phyloP scores from a whole-genome alignment of 35 echinoderm and acorn worm genomes.

The Eucidaris tribuloides region DNA sequence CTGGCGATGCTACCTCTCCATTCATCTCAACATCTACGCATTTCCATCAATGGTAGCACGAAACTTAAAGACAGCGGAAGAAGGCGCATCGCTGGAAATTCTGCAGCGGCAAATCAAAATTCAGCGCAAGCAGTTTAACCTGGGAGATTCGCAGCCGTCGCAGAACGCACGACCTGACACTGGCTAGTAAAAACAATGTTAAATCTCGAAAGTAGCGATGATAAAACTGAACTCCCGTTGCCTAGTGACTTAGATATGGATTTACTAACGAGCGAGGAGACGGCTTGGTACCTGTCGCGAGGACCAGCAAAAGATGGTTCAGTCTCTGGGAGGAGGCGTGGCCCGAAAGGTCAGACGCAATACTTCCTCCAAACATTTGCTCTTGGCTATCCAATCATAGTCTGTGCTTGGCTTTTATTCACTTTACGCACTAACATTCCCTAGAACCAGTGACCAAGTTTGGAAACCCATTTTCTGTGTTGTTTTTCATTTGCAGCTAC shows the following conservation, averaged over 20 bases:
- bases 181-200: background rate
- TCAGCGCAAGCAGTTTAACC: constrained; percentile 94
- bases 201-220: background rate
- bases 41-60: background rate
- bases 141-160: constrained; percentile 56
- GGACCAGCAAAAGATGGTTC: constrained; percentile 71
- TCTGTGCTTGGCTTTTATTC: constrained; percentile 14
- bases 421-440: constrained; percentile 19
- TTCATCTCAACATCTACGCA: constrained; percentile 42
- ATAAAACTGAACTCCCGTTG: constrained; percentile 23
- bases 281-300: constrained; percentile 60
- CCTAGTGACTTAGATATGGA: constrained; percentile 59
- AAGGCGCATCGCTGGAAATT: constrained; percentile 89
- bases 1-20: constrained; percentile 12
- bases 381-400: constrained; percentile 28
- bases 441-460: too few species aligned
- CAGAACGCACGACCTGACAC: constrained; percentile 16
- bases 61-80: constrained; percentile 40
- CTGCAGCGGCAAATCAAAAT: constrained; percentile 93
- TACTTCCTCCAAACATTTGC: constrained; percentile 31
- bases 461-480: too few species aligned
- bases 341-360: constrained; percentile 32
- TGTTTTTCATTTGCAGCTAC: too few species aligned
- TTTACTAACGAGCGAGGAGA: constrained; percentile 61
- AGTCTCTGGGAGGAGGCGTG: too few species aligned